Percentiles rank a stretch among this genome's conserved stretches.
Conservation (phyloP, 2,113 vertebrate genomes). For the Tyto alba region DNA sequence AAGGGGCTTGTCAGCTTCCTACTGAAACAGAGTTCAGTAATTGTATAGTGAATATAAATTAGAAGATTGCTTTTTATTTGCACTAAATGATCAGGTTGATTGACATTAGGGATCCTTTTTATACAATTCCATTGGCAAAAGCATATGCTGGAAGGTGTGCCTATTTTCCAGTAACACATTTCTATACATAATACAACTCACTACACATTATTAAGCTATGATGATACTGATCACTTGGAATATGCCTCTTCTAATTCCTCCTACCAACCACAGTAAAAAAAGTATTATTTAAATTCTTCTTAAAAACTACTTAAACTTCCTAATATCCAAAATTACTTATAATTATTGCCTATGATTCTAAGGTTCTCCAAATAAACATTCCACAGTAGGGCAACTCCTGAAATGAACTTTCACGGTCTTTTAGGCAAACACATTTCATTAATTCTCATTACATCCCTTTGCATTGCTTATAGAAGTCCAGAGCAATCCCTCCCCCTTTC, state of each 20-base stretch:
- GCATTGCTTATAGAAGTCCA: background rate
- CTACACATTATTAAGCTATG: background rate
- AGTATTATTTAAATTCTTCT: background rate
- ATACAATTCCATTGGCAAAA: background rate
- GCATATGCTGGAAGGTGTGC: background rate
- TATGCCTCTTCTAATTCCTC: background rate
- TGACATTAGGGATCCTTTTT: background rate
- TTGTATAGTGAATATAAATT: background rate
- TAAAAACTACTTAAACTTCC: background rate
- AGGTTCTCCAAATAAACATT: background rate
- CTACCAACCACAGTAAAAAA: background rate
- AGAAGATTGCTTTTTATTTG: background rate
- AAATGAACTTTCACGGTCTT: background rate
- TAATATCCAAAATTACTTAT: background rate
- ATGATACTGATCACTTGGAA: background rate
- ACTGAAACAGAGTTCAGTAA: background rate
- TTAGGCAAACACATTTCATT: background rate
- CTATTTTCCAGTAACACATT: slow-evolving; percentile 13
- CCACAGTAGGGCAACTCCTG: background rate
- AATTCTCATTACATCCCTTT: background rate
- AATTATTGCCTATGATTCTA: background rate
- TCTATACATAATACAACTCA: background rate
- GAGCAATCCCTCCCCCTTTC: background rate
- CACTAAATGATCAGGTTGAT: background rate
- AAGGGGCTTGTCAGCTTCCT: slow-evolving; percentile 7